Base-by-base conservation (phyloP, 2,797 vertebrate genomes). In the Amphiprion clarkii region DNA sequence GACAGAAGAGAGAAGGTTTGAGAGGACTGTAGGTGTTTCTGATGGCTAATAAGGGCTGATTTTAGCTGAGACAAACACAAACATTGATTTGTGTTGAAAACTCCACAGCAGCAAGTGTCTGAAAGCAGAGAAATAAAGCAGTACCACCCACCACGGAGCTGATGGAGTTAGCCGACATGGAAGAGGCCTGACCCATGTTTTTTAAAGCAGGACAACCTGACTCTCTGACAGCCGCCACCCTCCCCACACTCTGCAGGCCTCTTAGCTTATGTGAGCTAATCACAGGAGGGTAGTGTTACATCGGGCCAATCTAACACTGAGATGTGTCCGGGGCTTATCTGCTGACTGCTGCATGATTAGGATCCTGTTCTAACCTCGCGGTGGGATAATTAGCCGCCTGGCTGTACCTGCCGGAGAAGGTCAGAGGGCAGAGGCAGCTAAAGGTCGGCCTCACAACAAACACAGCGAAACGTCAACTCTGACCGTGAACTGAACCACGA, bases 251-350 rank as follows among this genome's bases (percentile, higher is more conserved):
- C 23, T 23, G 76, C 64, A 78, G 86, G 89, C 85, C 87, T 89
- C 88, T 87, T 87, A 86, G 92, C 91, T 95, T 93, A 92, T 91
- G 92, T 91, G 92, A 94, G 93, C 92, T 95, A 95, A 95, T 95
- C 94, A 91, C 88, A 31, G 62, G 76, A 67, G 79, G 90, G 87
- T 96, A 90, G 79, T 89, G 90, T 96, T 96, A 95, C 95, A 95
- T 88, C 87, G 85, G 90, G 79, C 88, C 86, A 86, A 87, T 92
- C 92, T 94, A 92, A 94, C 95, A 91, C 86, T 0, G 78, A 88
- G 90, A 91, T 89, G 92, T 90, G 91, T 90, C 86, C 90, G 65
- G 82, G 90, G 94, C 93, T 96, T 95, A 95, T 94, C 94, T 93
- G 87, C 83, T 90, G 87, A 87, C 92, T 92, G 92, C 85, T 84